phyloP scores from a whole-genome alignment of 2,888 invertebrate species.

The Sminthurides aquaticus region DNA sequence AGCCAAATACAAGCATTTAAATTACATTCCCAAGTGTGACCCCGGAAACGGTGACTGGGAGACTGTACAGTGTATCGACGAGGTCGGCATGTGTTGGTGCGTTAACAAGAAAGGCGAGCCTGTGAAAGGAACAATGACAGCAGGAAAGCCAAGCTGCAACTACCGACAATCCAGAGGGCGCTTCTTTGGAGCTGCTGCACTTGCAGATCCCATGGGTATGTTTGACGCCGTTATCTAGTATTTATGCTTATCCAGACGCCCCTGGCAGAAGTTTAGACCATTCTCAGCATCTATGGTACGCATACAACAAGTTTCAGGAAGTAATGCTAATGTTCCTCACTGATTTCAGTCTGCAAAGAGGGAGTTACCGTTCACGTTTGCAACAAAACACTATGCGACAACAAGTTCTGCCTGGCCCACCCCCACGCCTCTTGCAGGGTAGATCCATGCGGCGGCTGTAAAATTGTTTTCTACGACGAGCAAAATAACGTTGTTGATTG shows the following conservation, averaged over 20 bases:
- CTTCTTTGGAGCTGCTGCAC: slow-evolving; percentile 26
- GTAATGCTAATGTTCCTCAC: no score
- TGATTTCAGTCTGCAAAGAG: slow-evolving; percentile 45
- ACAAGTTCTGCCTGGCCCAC: slow-evolving; percentile 45
- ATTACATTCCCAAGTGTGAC: slow-evolving; percentile 71
- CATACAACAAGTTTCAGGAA: no score
- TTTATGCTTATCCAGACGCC: no score
- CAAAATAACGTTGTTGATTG: slow-evolving; percentile 45
- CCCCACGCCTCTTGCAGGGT: slow-evolving; percentile 46
- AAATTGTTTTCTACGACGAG: slow-evolving; percentile 44
- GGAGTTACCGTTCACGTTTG: slow-evolving; percentile 46
- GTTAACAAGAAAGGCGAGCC: slow-evolving; percentile 74
- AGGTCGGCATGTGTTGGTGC: slow-evolving; percentile 78
- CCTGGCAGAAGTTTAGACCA: no score
- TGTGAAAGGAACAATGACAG: slow-evolving; percentile 67
- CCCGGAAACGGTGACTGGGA: slow-evolving; percentile 67
- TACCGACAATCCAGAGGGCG: slow-evolving; percentile 65
- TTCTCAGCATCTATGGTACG: no score
- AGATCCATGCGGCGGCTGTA: slow-evolving; percentile 47
- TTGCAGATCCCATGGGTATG: slow-evolving; percentile 28
- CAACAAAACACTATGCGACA: slow-evolving; percentile 44
- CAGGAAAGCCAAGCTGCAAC: slow-evolving; percentile 69
- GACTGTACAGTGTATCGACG: slow-evolving; percentile 69
- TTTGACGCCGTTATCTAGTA: no score
- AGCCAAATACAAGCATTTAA: slow-evolving; percentile 63